A percentile compares a stretch with the other conserved stretches of the same genome.
phyloP scores from a whole-genome alignment of 2,113 vertebrate species.

The Aphyosemion australe region DNA sequence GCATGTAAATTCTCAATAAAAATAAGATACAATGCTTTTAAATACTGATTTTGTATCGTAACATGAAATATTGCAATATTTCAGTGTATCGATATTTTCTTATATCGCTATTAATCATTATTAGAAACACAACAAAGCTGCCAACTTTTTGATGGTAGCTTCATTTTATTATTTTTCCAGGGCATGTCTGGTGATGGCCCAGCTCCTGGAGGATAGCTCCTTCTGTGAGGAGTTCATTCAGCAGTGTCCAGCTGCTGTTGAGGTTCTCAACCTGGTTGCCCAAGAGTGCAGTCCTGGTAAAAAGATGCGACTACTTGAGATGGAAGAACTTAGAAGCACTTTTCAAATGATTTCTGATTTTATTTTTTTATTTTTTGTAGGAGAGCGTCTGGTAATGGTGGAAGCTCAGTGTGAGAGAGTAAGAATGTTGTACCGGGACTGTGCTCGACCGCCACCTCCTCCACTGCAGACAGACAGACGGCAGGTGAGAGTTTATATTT shows the following conservation, averaged over 20 bases:
- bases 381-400: constrained; percentile 91
- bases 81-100: not conserved
- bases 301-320: constrained; percentile 26
- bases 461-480: constrained; percentile 92
- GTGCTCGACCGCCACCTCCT: constrained; percentile 94
- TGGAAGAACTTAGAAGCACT: not conserved
- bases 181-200: constrained; percentile 98
- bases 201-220: constrained; percentile 96
- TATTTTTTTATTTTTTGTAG: constrained; percentile 69
- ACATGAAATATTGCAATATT: not conserved
- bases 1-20: no score
- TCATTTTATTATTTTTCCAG: constrained; percentile 65
- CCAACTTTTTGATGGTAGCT: not conserved
- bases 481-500: constrained; percentile 78
- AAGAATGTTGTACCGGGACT: constrained; percentile 95
- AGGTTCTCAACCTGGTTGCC: constrained; percentile 95
- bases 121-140: not conserved
- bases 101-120: no score
- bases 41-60: no score
- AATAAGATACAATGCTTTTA: no score
- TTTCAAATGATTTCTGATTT: constrained; percentile 1
- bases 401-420: constrained; percentile 95
- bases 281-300: constrained; percentile 97
- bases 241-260: constrained; percentile 96
- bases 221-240: constrained; percentile 99